A percentile compares a stretch with the other conserved stretches of the same genome.
These are phyloP conservation scores for Nomada fabriciana DNA, from an alignment of 2,888 invertebrate genomes.

Conservation along the genomic window DNA sequence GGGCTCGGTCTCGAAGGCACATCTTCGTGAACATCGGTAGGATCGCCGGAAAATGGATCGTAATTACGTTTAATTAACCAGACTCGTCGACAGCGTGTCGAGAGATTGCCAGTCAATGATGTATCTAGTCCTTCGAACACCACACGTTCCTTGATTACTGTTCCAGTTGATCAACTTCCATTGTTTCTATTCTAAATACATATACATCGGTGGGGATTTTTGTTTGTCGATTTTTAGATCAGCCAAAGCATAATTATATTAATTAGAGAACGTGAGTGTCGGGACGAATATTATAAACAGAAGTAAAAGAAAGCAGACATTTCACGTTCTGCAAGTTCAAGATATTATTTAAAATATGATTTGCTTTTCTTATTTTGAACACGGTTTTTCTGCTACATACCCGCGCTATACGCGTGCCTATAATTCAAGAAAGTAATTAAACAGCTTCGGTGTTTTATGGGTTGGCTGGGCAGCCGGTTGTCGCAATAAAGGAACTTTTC, in stretches of 20 bases:
- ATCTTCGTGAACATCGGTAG: slow-evolving; percentile 65
- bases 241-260: too few relatives aligned
- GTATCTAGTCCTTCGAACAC: background rate
- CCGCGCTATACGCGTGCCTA: slow-evolving; percentile 39
- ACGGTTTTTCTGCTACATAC: background rate
- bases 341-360: too few relatives aligned
- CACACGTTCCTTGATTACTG: background rate
- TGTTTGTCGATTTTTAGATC: too few relatives aligned
- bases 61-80: slow-evolving; percentile 75
- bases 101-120: slow-evolving; percentile 59
- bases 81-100: slow-evolving; percentile 60
- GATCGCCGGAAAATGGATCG: slow-evolving; percentile 67
- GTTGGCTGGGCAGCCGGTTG: background rate
- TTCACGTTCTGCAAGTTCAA: too few relatives aligned
- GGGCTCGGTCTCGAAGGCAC: slow-evolving; percentile 54
- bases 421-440: slow-evolving; percentile 56
- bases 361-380: too few relatives aligned
- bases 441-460: slow-evolving; percentile 49
- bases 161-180: too few relatives aligned
- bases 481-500: slow-evolving; percentile 41
- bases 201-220: too few relatives aligned
- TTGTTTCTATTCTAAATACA: too few relatives aligned
- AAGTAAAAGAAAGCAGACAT: too few relatives aligned
- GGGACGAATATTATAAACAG: too few relatives aligned
- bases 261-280: too few relatives aligned